These are phyloP conservation scores for Squalus acanthias DNA, from an alignment of 2,797 vertebrate genomes.

Conservation along the genomic window DNA sequence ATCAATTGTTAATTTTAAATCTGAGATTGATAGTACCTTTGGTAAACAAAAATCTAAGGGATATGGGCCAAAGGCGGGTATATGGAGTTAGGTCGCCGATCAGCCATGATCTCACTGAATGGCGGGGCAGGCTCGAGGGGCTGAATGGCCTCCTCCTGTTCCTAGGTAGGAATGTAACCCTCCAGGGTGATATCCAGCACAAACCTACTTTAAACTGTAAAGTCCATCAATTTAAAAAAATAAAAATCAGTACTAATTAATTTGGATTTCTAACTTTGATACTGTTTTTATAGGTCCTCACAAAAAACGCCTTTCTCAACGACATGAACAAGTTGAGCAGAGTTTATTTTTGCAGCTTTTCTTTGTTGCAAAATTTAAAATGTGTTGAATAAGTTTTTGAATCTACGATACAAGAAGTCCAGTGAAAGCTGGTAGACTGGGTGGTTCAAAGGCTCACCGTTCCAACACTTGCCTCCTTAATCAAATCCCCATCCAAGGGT, in stretches of 20 bases:
- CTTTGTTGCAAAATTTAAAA: not conserved
- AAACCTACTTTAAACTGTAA: not conserved
- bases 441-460: not conserved
- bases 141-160: too few relatives aligned
- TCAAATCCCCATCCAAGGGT: not conserved
- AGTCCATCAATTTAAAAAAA: not conserved
- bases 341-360: not conserved
- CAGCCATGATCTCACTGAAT: too few relatives aligned
- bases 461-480: not conserved
- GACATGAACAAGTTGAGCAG: not conserved
- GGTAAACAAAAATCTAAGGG: too few relatives aligned
- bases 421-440: not conserved
- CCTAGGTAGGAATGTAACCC: not conserved
- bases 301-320: not conserved
- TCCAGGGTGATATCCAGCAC: not conserved
- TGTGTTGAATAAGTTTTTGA: not conserved
- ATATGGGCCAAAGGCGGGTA: too few relatives aligned
- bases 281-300: not conserved
- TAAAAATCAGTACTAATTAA: not conserved
- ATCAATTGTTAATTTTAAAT: too few relatives aligned
- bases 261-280: not conserved
- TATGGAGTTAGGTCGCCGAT: too few relatives aligned
- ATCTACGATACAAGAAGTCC: not conserved
- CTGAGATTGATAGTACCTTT: too few relatives aligned
- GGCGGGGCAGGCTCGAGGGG: too few relatives aligned